Conservation (phyloP, 2,797 vertebrate genomes). For the Sebastes taczanowskii region DNA sequence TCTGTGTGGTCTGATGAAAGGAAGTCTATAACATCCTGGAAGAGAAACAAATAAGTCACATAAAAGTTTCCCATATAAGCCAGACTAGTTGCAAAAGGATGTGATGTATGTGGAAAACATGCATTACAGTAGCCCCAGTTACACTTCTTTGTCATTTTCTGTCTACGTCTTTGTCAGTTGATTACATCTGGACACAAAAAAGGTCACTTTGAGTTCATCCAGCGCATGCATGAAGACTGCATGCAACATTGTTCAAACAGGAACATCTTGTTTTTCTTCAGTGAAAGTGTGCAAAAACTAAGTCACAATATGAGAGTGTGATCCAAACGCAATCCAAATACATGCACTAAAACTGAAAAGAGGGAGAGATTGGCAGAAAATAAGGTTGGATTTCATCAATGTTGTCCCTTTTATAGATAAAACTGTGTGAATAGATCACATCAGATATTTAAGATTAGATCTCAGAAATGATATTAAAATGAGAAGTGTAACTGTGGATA, state of each 20-base stretch:
- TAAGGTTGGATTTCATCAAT: background rate
- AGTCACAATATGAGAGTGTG: background rate
- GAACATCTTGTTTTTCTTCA: background rate
- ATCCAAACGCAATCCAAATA: background rate
- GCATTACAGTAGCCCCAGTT: background rate
- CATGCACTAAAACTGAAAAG: background rate
- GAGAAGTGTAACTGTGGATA: background rate
- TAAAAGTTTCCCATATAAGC: background rate
- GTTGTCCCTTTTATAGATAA: background rate
- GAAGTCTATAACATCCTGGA: constrained; percentile 83
- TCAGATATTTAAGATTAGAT: background rate
- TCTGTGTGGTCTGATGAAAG: constrained; percentile 81
- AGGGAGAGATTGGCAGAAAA: background rate
- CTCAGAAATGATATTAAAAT: background rate
- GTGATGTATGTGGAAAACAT: background rate
- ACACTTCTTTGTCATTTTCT: background rate
- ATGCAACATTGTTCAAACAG: background rate
- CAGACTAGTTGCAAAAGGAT: background rate
- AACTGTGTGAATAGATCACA: background rate
- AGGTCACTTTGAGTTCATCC: background rate
- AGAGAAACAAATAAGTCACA: constrained; percentile 38
- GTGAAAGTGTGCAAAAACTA: background rate
- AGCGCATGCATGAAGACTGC: background rate
- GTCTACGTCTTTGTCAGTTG: background rate
- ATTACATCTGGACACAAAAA: background rate